Conservation (phyloP, 2,797 vertebrate species). For the Enteromius paludinosus region DNA sequence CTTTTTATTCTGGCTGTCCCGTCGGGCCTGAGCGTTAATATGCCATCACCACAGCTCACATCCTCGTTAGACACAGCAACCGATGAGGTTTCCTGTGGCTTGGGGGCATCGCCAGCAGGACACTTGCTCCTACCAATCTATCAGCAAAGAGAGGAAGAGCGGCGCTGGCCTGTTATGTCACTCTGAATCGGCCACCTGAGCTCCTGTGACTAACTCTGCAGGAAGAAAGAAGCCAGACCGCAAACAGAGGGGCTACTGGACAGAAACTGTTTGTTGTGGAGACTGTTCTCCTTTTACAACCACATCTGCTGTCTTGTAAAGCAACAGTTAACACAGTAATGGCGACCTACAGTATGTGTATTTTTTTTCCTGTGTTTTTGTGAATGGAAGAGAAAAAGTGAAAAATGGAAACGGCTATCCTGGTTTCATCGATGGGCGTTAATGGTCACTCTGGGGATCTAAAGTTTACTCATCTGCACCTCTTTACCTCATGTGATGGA, state of each 20-base stretch:
- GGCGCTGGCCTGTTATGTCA: slow-evolving; percentile 50
- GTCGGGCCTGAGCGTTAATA: slow-evolving; percentile 80
- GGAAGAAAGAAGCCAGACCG: slow-evolving; percentile 48
- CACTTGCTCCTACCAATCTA: slow-evolving; percentile 65
- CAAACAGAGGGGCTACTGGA: slow-evolving; percentile 34
- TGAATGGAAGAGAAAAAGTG: slow-evolving; percentile 71
- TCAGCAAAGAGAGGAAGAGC: slow-evolving; percentile 64
- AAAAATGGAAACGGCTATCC: slow-evolving; percentile 78
- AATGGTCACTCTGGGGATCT: slow-evolving; percentile 40
- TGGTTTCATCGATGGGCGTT: slow-evolving; percentile 63
- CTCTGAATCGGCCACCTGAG: slow-evolving; percentile 48
- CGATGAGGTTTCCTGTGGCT: slow-evolving; percentile 76
- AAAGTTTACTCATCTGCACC: slow-evolving; percentile 38
- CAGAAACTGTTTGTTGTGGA: neutral
- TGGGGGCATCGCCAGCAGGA: slow-evolving; percentile 59
- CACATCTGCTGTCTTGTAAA: slow-evolving; percentile 4
- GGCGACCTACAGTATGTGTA: neutral
- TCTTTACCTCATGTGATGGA: slow-evolving; percentile 64
- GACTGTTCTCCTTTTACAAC: neutral
- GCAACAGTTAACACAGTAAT: neutral
- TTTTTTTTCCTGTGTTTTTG: slow-evolving; percentile 25
- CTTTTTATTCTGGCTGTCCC: slow-evolving; percentile 77
- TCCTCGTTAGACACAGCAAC: slow-evolving; percentile 78
- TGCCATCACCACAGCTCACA: slow-evolving; percentile 81
- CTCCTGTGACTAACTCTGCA: slow-evolving; percentile 38